Evolutionary conservation across 1,140 invertebrate genomes (phyloP), one percentile per base, ranked within the genome.

Genomic region (Nasonia vitripennis): DNA sequence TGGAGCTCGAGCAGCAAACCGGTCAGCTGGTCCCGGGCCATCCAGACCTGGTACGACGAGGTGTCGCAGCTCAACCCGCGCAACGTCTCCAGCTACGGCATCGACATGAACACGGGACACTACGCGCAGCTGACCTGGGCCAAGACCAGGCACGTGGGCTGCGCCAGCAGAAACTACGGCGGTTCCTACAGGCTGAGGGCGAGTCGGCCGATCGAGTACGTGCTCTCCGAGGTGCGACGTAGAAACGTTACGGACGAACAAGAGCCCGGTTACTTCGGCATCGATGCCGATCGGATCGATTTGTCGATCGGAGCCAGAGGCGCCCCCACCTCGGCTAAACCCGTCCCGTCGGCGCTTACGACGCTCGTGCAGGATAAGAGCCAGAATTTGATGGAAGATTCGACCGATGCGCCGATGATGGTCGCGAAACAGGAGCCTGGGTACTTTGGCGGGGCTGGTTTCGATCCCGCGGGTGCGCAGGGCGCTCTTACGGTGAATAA

Each of bases 41-140:
- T 87, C 20, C 23, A 31, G 14, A 17, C 74, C 9, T 88, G 87
- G 87, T 88, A 88, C 82, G 48, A 86, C 48, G 87, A 88, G 78
- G 87, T 88, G 1, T 20, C 41, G 2, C 31, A 83, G 9, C 81
- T 87, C 37, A 20, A 86, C 67, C 34, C 70, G 10, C 23, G 6
- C 45, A 37, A 17, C 14, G 74, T 81, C 23, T 34, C 23, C 68
- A 17, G 11, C 12, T 71, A 71, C 68, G 10, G 10, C 6, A 14
- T 31, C 0, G 27, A 71, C 23, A 1, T 31, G 2, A 27, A 71
- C 20, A 11, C 68, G 2, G 68, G 9, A 0, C 68, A 71, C 68
- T 71, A 71, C 27, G 7, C 68, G 9, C 68, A 71, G 23, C 7
- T 71, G 27, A 34, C 14, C 10, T 71, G 68, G 68, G 17, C 68